These are phyloP conservation scores for Cynopterus brachyotis DNA, from an alignment of 2,113 vertebrate genomes.

Conservation along the genomic window DNA sequence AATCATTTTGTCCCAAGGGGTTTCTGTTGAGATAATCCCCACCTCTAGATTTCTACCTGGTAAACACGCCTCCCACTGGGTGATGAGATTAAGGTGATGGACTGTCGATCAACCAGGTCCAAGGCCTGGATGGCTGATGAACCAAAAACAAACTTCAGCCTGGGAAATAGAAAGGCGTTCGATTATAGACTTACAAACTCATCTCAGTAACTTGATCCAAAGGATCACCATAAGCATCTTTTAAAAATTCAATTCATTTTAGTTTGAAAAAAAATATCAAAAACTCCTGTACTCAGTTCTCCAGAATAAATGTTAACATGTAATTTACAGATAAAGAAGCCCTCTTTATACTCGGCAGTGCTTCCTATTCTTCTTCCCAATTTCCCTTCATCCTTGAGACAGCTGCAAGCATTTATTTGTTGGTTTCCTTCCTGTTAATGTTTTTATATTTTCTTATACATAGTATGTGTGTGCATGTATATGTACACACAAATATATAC, in stretches of 20 bases:
- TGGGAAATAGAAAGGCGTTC: constrained; percentile 66
- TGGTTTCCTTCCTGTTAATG: background rate
- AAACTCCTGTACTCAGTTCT: background rate
- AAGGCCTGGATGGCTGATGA: constrained; percentile 90
- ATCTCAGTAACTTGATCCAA: background rate
- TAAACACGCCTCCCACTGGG: constrained; percentile 91
- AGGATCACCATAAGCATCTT: background rate
- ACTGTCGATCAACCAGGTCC: constrained; percentile 92
- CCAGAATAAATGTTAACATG: background rate
- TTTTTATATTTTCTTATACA: background rate
- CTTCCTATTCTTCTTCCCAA: background rate
- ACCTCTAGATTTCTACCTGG: constrained; percentile 86
- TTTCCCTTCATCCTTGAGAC: background rate
- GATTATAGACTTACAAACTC: background rate
- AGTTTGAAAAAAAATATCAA: constrained; percentile 9
- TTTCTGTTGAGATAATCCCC: background rate
- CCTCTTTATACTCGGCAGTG: background rate
- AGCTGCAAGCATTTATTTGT: background rate
- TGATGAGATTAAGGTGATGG: constrained; percentile 88
- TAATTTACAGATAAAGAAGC: background rate
- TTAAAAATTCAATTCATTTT: constrained; percentile 23
- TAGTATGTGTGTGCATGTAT: background rate
- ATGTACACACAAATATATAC: background rate
- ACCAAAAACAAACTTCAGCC: constrained; percentile 94
- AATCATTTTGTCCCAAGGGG: background rate